Evolutionary conservation across 2,113 vertebrate genomes (phyloP).

Genomic region (Coptodon rendalli): DNA sequence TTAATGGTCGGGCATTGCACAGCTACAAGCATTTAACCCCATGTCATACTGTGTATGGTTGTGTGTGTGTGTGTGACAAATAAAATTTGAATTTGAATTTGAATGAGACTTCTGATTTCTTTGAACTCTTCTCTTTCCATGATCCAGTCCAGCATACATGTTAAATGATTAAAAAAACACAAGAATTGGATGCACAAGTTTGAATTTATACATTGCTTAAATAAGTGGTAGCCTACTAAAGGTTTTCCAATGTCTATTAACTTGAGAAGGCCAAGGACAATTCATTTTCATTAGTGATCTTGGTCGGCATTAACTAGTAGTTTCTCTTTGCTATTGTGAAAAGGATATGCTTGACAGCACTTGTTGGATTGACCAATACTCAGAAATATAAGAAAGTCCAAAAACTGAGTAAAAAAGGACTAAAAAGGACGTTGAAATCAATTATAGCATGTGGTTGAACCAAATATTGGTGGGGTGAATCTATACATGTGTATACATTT

Average conservation of each 20-base stretch:
- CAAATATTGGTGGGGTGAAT: neutral
- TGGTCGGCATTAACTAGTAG: neutral
- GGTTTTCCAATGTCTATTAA: neutral
- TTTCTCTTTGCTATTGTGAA: neutral
- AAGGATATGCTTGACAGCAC: neutral
- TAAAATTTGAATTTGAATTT: too few relatives aligned
- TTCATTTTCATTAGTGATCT: neutral
- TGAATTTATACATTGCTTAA: neutral
- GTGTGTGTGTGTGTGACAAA: neutral
- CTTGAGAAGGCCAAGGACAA: neutral
- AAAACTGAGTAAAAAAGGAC: neutral
- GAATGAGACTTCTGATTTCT: neutral
- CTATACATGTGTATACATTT: neutral
- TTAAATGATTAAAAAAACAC: neutral
- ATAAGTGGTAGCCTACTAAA: neutral
- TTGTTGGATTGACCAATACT: neutral
- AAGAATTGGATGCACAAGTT: neutral
- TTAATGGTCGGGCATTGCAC: neutral
- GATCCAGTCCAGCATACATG: neutral
- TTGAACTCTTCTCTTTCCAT: neutral
- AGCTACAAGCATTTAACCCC: neutral
- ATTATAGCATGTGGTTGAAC: neutral
- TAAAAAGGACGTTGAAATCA: neutral
- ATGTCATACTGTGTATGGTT: neutral
- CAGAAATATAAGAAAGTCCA: neutral